phyloP scores from a whole-genome alignment of 2,113 vertebrate species.

The Paradoxurus hermaphroditus region DNA sequence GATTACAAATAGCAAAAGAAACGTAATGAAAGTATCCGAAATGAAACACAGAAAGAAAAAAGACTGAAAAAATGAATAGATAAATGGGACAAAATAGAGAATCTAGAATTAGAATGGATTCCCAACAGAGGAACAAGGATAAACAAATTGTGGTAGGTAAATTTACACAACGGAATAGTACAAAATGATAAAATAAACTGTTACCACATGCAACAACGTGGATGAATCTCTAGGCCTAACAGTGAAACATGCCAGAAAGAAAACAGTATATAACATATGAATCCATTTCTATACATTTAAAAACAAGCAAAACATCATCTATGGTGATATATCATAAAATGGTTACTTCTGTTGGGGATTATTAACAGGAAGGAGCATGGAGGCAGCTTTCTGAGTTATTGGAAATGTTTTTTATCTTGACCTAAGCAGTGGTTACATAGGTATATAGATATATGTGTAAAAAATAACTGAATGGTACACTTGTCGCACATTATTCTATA shows the following conservation, averaged over 20 bases:
- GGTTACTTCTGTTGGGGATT: background rate
- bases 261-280: background rate
- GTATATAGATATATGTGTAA: background rate
- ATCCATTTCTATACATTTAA: constrained; percentile 17
- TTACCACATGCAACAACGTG: background rate
- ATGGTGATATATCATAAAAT: background rate
- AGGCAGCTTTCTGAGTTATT: background rate
- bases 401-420: background rate
- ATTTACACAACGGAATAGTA: background rate
- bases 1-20: background rate
- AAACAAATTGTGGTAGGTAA: background rate
- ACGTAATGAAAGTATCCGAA: background rate
- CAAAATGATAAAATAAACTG: background rate
- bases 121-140: background rate
- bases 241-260: background rate
- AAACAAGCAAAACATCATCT: background rate
- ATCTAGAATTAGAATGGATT: background rate
- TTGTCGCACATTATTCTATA: background rate
- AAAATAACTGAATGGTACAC: background rate
- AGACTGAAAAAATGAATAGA: background rate
- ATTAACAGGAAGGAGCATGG: background rate
- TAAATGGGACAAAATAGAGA: background rate
- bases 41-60: background rate
- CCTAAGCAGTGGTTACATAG: background rate
- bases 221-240: background rate